Evolutionary conservation across 2,797 vertebrate genomes (phyloP).

Genomic region (Eutrigla gurnardus): DNA sequence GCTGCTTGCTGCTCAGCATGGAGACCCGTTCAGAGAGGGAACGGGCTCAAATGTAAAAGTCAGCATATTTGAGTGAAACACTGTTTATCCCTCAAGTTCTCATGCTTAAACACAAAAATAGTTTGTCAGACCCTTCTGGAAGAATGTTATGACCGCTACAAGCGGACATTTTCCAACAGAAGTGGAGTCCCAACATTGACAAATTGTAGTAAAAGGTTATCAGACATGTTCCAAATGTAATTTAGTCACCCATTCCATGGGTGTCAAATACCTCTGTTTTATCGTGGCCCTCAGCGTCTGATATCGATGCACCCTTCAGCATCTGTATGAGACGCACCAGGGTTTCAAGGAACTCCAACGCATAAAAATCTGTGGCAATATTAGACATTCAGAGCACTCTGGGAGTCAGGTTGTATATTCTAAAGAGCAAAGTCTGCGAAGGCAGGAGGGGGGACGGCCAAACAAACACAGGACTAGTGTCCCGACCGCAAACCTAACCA

Average conservation of each 20-base stretch:
- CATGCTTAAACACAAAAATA: constrained; percentile 12
- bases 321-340: background rate
- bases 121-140: constrained; percentile 4
- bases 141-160: background rate
- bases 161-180: background rate
- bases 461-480: background rate
- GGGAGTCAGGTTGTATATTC: no score
- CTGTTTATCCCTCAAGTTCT: constrained; percentile 45
- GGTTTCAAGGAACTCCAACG: background rate
- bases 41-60: constrained; percentile 30
- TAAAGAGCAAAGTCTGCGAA: background rate
- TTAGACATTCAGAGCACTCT: background rate
- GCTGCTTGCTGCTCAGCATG: constrained; percentile 60
- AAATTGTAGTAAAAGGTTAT: background rate
- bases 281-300: accelerated
- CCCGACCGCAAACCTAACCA: background rate
- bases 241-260: background rate
- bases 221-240: background rate
- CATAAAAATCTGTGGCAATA: background rate
- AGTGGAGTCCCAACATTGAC: background rate
- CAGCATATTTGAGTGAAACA: constrained; percentile 52
- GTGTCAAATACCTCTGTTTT: background rate
- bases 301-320: background rate
- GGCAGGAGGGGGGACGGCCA: no score
- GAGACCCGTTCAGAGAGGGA: constrained; percentile 51